These are phyloP conservation scores for Peromyscus californicus DNA, from an alignment of 2,113 vertebrate genomes.

Conservation along the genomic window DNA sequence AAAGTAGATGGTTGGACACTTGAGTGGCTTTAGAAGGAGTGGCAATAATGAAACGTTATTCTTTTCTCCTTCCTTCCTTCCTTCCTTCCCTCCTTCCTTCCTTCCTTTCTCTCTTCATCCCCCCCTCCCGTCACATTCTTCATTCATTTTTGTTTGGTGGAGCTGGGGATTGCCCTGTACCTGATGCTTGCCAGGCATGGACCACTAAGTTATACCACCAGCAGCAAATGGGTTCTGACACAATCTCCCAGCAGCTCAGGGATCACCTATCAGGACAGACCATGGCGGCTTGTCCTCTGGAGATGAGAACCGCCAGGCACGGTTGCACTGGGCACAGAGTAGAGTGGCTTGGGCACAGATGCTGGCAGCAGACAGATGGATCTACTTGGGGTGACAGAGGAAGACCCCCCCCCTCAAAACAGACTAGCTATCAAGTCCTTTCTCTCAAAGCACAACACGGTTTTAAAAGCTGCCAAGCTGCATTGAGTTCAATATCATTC, in stretches of 20 bases:
- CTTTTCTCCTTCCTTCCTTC: neutral
- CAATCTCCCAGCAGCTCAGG: neutral
- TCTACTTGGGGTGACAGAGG: neutral
- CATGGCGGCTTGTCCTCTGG: neutral
- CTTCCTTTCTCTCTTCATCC: neutral
- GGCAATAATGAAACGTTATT: neutral
- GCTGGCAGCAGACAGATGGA: neutral
- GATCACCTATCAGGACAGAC: neutral
- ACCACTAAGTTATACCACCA: neutral
- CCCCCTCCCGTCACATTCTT: neutral
- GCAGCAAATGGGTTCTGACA: neutral
- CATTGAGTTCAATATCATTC: neutral
- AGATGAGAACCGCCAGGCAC: neutral
- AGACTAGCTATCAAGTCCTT: neutral
- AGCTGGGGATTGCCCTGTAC: neutral
- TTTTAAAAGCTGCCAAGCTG: neutral
- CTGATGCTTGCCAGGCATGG: neutral
- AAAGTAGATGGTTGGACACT: neutral
- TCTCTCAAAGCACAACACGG: neutral
- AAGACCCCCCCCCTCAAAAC: neutral
- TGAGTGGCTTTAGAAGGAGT: neutral
- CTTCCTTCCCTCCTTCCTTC: no score
- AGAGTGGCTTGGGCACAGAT: neutral
- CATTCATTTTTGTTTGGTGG: neutral
- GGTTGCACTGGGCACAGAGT: rapidly evolving